Base-by-base conservation (phyloP, 2,888 invertebrate genomes). In the Sipha maydis region DNA sequence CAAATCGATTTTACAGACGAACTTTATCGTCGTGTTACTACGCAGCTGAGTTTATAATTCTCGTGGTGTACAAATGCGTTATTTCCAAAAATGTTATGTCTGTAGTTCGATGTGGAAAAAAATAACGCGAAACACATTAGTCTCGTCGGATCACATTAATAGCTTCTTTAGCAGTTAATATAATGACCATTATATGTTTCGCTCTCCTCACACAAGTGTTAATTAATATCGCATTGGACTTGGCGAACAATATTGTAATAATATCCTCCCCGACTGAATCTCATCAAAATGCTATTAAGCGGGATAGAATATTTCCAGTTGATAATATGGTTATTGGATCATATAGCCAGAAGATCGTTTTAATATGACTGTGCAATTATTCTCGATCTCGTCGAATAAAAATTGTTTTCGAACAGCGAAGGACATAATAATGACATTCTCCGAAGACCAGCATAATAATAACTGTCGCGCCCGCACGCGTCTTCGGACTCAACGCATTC, bases 241-340 rank as follows among this genome's bases (percentile, higher is more conserved):
- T 41, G 54, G 28, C 61, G 61, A 71, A 48, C 25, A 82, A 48
- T 48, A 31, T 25, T 25, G 48, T 61, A 25, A 34, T 31, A 48
- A 28, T 71, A 31, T 71, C 54, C 25, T 25, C 25, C 54, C 69
- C 34, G 25, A 71, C 48, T 14, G n/a, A 71, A 71, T 82, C 82
- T 48, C 69, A 82, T 82, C 69, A 82, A 82, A 82, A 82, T 48
- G 69, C 69, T 71, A 82, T 82, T 71, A 82, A 82, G 48, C 14
- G 2, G 48, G 71, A 48, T 11, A 48, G 82, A 82, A 82, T 77
- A 77, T 82, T 71, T 82, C 25, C 48, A 5, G 25, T n/a, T 48
- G n/a, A 31, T 48, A 31, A 17, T 34, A 38, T 38, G 38, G 67
- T 69, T 69, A 67, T n/a, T 80, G n/a, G 19, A 41, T 80, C 4